These are phyloP conservation scores for Physocephala rufipes DNA, from an alignment of 2,888 invertebrate genomes.

Conservation along the genomic window DNA sequence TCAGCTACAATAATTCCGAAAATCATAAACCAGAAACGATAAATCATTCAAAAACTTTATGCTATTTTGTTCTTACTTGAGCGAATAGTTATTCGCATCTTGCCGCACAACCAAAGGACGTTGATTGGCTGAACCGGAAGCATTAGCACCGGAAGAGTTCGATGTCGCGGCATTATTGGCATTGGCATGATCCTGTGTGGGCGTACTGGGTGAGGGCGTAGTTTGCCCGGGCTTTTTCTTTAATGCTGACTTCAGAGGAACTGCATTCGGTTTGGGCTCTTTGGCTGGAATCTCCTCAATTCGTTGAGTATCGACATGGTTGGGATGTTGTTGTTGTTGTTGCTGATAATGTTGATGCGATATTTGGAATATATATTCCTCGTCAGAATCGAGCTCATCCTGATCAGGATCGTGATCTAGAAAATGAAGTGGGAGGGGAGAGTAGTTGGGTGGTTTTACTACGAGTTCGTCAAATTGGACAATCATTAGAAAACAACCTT, in stretches of 20 bases:
- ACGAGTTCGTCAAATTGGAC: too few species aligned
- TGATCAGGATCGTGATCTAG: slow-evolving; percentile 69
- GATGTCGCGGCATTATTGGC: slow-evolving; percentile 52
- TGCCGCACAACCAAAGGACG: slow-evolving; percentile 75
- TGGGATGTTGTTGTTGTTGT: slow-evolving; percentile 72
- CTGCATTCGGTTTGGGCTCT: slow-evolving; percentile 89
- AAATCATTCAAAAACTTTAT: slow-evolving; percentile 7
- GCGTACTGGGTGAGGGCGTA: slow-evolving; percentile 69
- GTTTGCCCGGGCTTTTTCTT: slow-evolving; percentile 76
- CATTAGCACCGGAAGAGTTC: slow-evolving; percentile 42
- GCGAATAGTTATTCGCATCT: slow-evolving; percentile 81
- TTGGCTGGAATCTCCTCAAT: slow-evolving; percentile 93
- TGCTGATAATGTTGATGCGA: slow-evolving; percentile 71
- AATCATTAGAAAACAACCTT: too few species aligned
- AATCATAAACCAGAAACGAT: slow-evolving; percentile 30
- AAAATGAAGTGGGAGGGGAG: too few species aligned
- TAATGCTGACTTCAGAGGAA: slow-evolving; percentile 91
- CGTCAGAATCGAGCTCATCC: slow-evolving; percentile 74
- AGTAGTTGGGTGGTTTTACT: too few species aligned
- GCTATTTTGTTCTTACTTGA: slow-evolving; percentile 73
- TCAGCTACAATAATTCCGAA: slow-evolving; percentile 30
- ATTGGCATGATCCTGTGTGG: slow-evolving; percentile 72
- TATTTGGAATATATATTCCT: slow-evolving; percentile 71
- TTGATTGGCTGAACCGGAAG: slow-evolving; percentile 55
- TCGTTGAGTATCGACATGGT: slow-evolving; percentile 80